phyloP scores from a whole-genome alignment of 2,888 invertebrate species.

The Dryocosmus kuriphilus region DNA sequence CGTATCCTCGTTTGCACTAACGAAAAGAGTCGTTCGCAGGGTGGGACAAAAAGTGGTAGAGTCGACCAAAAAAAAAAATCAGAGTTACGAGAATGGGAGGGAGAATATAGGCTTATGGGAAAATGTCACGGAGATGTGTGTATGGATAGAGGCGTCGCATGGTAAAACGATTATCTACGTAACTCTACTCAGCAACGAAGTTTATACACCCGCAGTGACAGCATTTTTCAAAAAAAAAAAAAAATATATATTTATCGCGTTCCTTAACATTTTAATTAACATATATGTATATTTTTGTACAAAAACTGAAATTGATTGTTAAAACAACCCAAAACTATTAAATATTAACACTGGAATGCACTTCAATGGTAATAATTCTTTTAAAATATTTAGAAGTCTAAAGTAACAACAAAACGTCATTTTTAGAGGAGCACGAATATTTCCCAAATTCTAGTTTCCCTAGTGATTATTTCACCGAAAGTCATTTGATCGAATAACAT shows the following conservation, averaged over 20 bases:
- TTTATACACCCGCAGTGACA: neutral
- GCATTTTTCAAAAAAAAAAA: neutral
- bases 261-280: neutral
- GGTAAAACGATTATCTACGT: constrained; percentile 44
- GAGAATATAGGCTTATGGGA: constrained; percentile 56
- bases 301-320: too few relatives aligned
- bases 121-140: constrained; percentile 40
- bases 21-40: constrained; percentile 41
- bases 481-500: too few relatives aligned
- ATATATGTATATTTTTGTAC: too few relatives aligned
- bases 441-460: too few relatives aligned
- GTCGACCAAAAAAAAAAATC: constrained; percentile 32
- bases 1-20: constrained; percentile 23
- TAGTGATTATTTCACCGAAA: too few relatives aligned
- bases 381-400: too few relatives aligned
- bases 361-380: too few relatives aligned
- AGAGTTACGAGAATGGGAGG: constrained; percentile 43
- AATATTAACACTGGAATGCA: too few relatives aligned
- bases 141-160: constrained; percentile 28
- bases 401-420: too few relatives aligned
- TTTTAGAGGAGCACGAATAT: too few relatives aligned
- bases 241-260: neutral
- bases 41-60: constrained; percentile 37
- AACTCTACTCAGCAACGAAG: neutral
- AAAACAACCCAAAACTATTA: too few relatives aligned